Evolutionary conservation across 2,113 vertebrate genomes (phyloP).

Genomic region (Serilophus lunatus): DNA sequence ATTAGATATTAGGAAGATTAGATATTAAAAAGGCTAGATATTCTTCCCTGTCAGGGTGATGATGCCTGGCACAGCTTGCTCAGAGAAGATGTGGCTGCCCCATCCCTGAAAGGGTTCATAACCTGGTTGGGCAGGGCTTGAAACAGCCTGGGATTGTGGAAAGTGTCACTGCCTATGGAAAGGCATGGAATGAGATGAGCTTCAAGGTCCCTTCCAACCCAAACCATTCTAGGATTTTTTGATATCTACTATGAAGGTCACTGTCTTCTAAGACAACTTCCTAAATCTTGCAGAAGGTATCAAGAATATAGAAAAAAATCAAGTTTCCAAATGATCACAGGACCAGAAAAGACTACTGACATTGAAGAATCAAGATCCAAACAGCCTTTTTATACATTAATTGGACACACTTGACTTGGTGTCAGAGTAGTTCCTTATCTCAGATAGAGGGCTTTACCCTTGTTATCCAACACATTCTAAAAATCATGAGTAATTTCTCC

Average conservation of each 20-base stretch:
- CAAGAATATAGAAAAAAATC: neutral
- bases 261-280: neutral
- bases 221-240: neutral
- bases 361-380: neutral
- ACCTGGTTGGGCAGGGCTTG: too few relatives aligned
- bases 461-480: neutral
- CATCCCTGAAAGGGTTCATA: neutral
- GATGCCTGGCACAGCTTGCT: neutral
- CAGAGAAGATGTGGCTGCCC: neutral
- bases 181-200: accelerated
- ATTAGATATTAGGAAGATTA: neutral
- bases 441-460: neutral
- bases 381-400: neutral
- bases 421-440: neutral
- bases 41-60: neutral
- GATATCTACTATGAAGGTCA: too few relatives aligned
- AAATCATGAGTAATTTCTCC: neutral
- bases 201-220: neutral
- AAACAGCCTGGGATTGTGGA: neutral
- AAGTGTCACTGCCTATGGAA: neutral
- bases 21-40: neutral
- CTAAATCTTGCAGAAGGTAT: neutral
- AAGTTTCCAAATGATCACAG: neutral
- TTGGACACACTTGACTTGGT: neutral
- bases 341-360: neutral